Percentiles rank a stretch among this genome's conserved stretches.
Evolutionary conservation across 2,113 vertebrate species (phyloP).

Genomic region (Ceratotherium simum): DNA sequence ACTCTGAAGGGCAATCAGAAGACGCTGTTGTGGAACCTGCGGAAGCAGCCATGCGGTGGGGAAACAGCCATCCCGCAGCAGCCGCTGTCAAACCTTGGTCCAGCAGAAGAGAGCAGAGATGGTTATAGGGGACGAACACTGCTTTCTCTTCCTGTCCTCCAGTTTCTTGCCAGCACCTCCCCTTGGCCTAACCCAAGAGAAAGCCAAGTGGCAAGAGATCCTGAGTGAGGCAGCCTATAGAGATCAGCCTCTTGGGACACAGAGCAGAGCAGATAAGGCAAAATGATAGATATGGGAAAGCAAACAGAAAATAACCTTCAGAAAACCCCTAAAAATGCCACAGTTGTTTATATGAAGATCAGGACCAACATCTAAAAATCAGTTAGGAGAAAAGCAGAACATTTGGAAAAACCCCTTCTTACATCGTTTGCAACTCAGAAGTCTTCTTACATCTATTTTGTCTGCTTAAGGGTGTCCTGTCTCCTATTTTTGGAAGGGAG

Average conservation of each 20-base stretch:
- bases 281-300: not conserved
- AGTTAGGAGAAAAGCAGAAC: not conserved
- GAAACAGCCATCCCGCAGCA: too few species aligned
- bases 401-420: not conserved
- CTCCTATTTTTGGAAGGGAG: not conserved
- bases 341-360: not conserved
- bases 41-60: not conserved
- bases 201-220: not conserved
- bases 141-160: not conserved
- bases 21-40: not conserved
- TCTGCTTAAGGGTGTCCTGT: not conserved
- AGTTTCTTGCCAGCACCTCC: not conserved
- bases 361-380: not conserved
- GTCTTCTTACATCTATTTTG: not conserved
- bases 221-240: accelerated
- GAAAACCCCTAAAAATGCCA: not conserved
- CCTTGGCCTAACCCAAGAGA: not conserved
- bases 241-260: not conserved
- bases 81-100: not conserved
- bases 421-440: not conserved
- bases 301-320: not conserved
- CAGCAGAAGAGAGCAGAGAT: too few species aligned
- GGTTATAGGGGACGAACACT: accelerated
- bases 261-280: not conserved
- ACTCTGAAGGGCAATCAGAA: not conserved